A percentile compares a stretch with the other conserved stretches of the same genome.
Evolutionary conservation across 2,797 vertebrate genomes (phyloP).

Genomic region (Oreochromis grahami): DNA sequence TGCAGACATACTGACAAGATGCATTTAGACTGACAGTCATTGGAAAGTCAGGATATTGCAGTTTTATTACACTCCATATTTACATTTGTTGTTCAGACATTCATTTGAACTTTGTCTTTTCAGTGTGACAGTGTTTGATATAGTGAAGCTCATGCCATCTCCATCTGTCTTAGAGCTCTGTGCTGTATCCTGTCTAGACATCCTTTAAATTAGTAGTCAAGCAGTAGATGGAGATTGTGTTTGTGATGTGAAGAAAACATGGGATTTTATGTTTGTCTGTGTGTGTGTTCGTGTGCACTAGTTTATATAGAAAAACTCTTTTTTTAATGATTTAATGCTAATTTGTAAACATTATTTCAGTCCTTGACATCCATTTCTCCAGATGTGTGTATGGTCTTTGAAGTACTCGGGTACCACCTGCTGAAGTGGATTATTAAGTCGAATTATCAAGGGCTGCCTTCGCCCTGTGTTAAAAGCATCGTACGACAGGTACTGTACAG

Average conservation of each 20-base stretch:
- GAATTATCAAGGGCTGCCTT: slow-evolving; percentile 94
- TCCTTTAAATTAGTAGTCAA: neutral
- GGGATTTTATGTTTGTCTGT: too few relatives aligned
- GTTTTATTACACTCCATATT: neutral
- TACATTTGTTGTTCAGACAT: slow-evolving; percentile 13
- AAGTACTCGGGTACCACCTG: slow-evolving; percentile 95
- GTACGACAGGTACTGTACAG: slow-evolving; percentile 83
- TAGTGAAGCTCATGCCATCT: neutral
- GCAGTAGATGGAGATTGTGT: neutral
- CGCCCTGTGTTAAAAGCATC: slow-evolving; percentile 93
- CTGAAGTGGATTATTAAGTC: slow-evolving; percentile 99
- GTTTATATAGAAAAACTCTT: neutral
- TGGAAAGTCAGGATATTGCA: neutral
- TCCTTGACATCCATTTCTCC: slow-evolving; percentile 74
- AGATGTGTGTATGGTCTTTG: slow-evolving; percentile 99
- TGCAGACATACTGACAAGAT: neutral
- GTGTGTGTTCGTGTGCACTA: neutral
- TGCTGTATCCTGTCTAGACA: neutral
- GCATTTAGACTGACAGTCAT: neutral
- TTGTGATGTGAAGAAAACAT: neutral
- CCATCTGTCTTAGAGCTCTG: slow-evolving; percentile 24
- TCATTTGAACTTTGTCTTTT: neutral
- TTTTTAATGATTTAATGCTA: neutral
- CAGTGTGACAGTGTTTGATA: neutral
- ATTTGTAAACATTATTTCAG: neutral